phyloP scores from a whole-genome alignment of 2,797 vertebrate species.

The Gymnopithys bicolor region DNA sequence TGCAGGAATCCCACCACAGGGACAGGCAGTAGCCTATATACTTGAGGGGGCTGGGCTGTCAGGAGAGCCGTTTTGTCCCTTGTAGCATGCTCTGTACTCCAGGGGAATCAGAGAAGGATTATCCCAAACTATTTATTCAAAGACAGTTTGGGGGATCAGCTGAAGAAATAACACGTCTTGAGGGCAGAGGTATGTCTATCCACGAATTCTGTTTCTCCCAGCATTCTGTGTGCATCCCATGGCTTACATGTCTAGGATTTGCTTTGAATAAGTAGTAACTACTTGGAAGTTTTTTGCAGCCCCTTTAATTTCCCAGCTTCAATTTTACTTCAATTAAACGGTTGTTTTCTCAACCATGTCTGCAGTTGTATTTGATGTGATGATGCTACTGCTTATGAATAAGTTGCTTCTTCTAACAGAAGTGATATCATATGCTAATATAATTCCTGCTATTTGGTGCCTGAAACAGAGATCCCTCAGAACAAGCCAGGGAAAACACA shows the following conservation, averaged over 20 bases:
- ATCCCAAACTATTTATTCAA: not conserved
- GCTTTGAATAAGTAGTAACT: not conserved
- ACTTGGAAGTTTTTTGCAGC: not conserved
- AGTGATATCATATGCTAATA: not conserved
- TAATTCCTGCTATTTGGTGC: not conserved
- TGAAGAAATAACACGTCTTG: not conserved
- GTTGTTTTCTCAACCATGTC: not conserved
- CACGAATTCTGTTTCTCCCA: not conserved
- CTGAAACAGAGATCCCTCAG: not conserved
- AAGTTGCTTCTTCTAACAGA: slow-evolving; percentile 3
- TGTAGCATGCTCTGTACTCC: not conserved
- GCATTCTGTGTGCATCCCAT: not conserved
- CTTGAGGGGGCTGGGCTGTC: not conserved
- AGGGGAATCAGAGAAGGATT: not conserved
- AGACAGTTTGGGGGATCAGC: not conserved
- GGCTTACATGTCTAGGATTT: not conserved
- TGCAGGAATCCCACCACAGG: not conserved
- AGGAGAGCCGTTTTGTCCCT: not conserved
- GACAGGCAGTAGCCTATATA: not conserved
- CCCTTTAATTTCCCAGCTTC: not conserved
- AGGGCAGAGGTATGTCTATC: not conserved
- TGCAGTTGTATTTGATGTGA: not conserved
- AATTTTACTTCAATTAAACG: not conserved
- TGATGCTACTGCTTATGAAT: not conserved
- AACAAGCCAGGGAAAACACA: not conserved